Evolutionary conservation across 1,140 invertebrate genomes (phyloP).

Genomic region (Mya arenaria): DNA sequence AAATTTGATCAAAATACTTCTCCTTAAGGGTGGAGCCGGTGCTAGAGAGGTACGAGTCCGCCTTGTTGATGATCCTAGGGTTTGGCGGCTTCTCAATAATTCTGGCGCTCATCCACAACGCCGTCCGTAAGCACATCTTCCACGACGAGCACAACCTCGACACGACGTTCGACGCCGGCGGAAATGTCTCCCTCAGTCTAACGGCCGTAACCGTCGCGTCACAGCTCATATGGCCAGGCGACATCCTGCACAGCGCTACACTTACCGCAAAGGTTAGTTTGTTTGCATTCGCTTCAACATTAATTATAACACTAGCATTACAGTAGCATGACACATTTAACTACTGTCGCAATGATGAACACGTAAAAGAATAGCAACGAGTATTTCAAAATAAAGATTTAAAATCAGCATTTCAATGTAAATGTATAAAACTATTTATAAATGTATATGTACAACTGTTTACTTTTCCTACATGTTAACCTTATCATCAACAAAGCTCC

Average conservation of each 20-base stretch:
- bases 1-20: no score
- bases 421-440: no score
- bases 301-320: no score
- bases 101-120: slow-evolving; percentile 74
- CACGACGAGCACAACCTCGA: slow-evolving; percentile 78
- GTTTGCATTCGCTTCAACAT: no score
- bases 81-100: slow-evolving; percentile 77
- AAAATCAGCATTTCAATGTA: no score
- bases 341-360: no score
- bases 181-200: slow-evolving; percentile 75
- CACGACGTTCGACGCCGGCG: slow-evolving; percentile 81
- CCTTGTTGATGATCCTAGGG: slow-evolving; percentile 75
- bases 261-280: slow-evolving; percentile 78
- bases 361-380: no score
- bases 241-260: slow-evolving; percentile 77
- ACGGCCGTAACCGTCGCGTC: slow-evolving; percentile 77
- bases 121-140: slow-evolving; percentile 75
- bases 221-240: slow-evolving; percentile 76
- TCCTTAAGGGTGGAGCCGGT: slow-evolving; percentile 70
- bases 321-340: no score
- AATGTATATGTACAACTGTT: no score
- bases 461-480: no score
- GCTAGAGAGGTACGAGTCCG: slow-evolving; percentile 71
- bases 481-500: no score
- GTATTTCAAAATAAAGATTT: no score